Evolutionary conservation across 2,113 vertebrate species (phyloP).

Genomic region (Polypterus senegalus): DNA sequence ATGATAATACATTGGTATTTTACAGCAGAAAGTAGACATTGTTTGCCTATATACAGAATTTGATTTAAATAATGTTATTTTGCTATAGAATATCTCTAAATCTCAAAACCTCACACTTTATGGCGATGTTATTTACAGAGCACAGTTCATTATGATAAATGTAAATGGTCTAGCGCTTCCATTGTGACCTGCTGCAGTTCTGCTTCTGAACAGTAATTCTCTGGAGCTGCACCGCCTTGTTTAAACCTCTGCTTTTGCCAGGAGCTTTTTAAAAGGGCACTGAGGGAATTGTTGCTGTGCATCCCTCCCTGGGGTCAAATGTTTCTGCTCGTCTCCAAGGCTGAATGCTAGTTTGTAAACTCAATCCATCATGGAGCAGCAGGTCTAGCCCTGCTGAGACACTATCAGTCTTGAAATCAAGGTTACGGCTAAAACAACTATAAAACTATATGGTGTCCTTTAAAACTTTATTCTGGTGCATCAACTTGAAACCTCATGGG

Average conservation of each 20-base stretch:
- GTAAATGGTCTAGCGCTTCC: too few relatives aligned
- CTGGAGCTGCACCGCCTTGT: neutral
- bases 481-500: slow-evolving; percentile 9
- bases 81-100: too few relatives aligned
- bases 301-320: slow-evolving; percentile 5
- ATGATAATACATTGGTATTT: too few relatives aligned
- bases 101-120: too few relatives aligned
- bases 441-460: slow-evolving; percentile 20
- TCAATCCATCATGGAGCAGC: slow-evolving; percentile 39
- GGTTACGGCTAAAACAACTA: slow-evolving; percentile 30
- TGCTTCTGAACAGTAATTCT: neutral
- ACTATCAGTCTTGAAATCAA: slow-evolving; percentile 28
- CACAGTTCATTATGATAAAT: too few relatives aligned
- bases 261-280: neutral
- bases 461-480: slow-evolving; percentile 34
- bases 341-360: slow-evolving; percentile 15
- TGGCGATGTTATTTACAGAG: too few relatives aligned
- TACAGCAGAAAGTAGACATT: too few relatives aligned
- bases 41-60: too few relatives aligned
- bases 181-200: too few relatives aligned
- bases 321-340: slow-evolving; percentile 4
- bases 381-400: slow-evolving; percentile 33
- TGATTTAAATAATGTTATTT: too few relatives aligned
- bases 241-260: neutral
- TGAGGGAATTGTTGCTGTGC: neutral